A percentile compares a stretch with the other conserved stretches of the same genome.
These are phyloP conservation scores for Gavialis gangeticus DNA, from an alignment of 2,113 vertebrate species.

Conservation along the genomic window DNA sequence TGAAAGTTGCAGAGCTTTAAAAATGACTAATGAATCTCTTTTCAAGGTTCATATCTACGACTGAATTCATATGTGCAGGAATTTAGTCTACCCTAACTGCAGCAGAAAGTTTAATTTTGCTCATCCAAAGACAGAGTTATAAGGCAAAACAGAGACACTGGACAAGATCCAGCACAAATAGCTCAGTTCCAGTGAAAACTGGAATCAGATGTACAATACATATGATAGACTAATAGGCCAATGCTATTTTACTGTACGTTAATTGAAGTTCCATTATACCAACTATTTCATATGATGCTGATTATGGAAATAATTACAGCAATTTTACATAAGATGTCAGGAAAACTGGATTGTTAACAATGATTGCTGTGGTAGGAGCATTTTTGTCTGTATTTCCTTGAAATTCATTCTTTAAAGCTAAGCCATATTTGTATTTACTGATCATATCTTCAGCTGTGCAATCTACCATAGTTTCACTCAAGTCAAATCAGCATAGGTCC, in stretches of 20 bases:
- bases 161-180: constrained; percentile 77
- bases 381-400: not conserved
- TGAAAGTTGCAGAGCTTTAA: constrained; percentile 53
- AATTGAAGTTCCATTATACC: constrained; percentile 39
- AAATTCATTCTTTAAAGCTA: not conserved
- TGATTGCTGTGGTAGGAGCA: not conserved
- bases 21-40: constrained; percentile 68
- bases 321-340: constrained; percentile 25
- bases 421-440: not conserved
- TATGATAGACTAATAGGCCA: constrained; percentile 65
- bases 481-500: not conserved
- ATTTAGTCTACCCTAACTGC: constrained; percentile 48
- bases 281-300: constrained; percentile 50
- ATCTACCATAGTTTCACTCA: not conserved
- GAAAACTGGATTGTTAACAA: not conserved
- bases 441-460: not conserved
- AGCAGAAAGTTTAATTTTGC: constrained; percentile 38
- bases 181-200: constrained; percentile 65
- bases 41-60: constrained; percentile 56
- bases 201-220: constrained; percentile 66
- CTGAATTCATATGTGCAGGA: constrained; percentile 57
- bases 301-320: constrained; percentile 55
- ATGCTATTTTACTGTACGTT: constrained; percentile 51
- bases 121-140: constrained; percentile 54
- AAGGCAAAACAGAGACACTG: constrained; percentile 62